Conservation (phyloP, 1,140 invertebrate genomes). For the Leptopilina boulardi region DNA sequence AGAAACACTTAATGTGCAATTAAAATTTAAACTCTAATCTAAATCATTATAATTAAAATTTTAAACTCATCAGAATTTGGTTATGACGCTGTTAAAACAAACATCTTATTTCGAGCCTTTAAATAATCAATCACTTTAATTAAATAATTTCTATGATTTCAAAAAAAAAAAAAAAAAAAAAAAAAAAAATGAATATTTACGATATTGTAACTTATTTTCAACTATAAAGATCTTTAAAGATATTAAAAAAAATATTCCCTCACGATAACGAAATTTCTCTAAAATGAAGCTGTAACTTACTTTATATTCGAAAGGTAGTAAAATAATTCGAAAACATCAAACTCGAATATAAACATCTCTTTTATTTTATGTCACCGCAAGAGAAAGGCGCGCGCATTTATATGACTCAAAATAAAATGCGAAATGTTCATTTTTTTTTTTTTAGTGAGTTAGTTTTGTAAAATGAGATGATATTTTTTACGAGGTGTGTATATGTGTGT, state of each 20-base stretch:
- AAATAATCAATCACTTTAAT: too few species aligned
- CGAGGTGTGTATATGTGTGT: conserved; percentile 15
- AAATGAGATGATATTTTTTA: conserved; percentile 33
- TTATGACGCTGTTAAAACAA: too few species aligned
- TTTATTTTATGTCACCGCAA: neutral
- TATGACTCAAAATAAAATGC: neutral
- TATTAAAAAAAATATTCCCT: too few species aligned
- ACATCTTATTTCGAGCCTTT: too few species aligned
- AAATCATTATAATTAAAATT: conserved; percentile 1
- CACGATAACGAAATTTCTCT: neutral
- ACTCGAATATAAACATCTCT: neutral
- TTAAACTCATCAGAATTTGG: neutral
- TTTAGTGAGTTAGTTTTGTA: conserved; percentile 32
- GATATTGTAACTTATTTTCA: too few species aligned
- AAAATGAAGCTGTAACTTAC: neutral
- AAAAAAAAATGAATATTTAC: too few species aligned
- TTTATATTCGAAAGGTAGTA: neutral
- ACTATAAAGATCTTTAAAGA: too few species aligned
- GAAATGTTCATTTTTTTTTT: neutral
- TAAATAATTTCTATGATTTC: too few species aligned
- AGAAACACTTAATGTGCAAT: conserved; percentile 14
- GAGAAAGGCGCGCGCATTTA: conserved; percentile 5
- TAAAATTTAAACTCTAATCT: conserved; percentile 1
- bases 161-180: too few species aligned
- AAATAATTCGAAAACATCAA: conserved; percentile 3